These are phyloP conservation scores for Sarcophaga caerulescens DNA, from an alignment of 2,888 invertebrate species.

Conservation along the genomic window DNA sequence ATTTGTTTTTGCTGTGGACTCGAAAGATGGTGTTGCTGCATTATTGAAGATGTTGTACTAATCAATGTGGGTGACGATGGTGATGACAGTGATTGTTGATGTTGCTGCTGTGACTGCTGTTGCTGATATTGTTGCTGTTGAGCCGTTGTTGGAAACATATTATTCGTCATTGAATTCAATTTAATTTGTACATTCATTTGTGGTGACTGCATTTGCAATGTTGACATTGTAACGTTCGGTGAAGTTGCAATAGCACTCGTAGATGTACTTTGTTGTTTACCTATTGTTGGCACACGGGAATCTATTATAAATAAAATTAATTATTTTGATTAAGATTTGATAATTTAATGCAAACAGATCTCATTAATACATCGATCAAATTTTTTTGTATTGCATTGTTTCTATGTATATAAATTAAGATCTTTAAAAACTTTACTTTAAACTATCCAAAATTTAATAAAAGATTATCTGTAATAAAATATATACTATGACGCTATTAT, in stretches of 20 bases:
- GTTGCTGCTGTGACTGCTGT: slow-evolving; percentile 48
- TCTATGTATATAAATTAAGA: no score
- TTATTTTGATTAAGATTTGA: background rate
- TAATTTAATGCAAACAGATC: background rate
- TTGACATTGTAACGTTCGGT: slow-evolving; percentile 46
- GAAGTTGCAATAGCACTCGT: slow-evolving; percentile 75
- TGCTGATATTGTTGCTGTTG: slow-evolving; percentile 55
- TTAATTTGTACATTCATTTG: slow-evolving; percentile 57
- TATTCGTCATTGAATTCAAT: slow-evolving; percentile 33
- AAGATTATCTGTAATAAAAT: no score
- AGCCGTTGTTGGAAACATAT: slow-evolving; percentile 51
- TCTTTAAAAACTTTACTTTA: no score
- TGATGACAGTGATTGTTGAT: slow-evolving; percentile 55
- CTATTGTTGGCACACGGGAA: slow-evolving; percentile 59
- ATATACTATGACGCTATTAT: no score
- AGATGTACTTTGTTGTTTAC: slow-evolving; percentile 74
- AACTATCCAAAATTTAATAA: no score
- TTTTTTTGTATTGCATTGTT: no score
- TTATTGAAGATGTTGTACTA: slow-evolving; percentile 49
- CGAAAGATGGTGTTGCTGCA: slow-evolving; percentile 59
- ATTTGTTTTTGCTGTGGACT: no score
- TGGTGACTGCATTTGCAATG: slow-evolving; percentile 66
- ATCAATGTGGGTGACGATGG: slow-evolving; percentile 66
- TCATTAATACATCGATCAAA: no score
- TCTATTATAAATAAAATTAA: slow-evolving; percentile 41